Base-by-base conservation (phyloP, 2,797 vertebrate genomes). In the Dromococcyx pavoninus region DNA sequence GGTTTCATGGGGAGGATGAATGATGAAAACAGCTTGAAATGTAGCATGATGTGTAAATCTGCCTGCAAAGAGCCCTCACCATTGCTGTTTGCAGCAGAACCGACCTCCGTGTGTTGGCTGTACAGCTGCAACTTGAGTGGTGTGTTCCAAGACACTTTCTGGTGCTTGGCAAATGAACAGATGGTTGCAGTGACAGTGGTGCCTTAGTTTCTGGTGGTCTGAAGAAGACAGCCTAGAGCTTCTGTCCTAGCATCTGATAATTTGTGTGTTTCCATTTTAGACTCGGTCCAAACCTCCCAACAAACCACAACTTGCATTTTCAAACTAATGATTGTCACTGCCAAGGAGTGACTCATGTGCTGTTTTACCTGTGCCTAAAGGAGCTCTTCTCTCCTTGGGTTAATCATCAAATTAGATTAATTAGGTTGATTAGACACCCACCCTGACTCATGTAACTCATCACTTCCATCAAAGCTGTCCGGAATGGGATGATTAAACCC, bases 371-470 rank as follows among this genome's bases (percentile, higher is more conserved):
- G 39, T 78, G 87, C 89, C 91, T 94, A 22, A 89, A 96, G 79
- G 58, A 97, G 30, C 60, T 70, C 74, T 78, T 91, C 54, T 53
- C 51, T 91, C 39, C 64, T 76, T 1, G 3, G 60, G 54, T 92
- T 95, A 86, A 90, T 94, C 51, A 81, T 33, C 2, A 5, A 71
- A 56, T 88, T 86, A 92, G 92, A 88, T 88, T 62, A 88, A 96
- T 95, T 96, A 50, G 53, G 18, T 48, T 93, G 56, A 86, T 95
- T 64, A 91, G 78, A 66, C 64, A 86, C 43, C 78, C 88, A 35
- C 23, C 19, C 46, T 89, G 61, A 74, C 57, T 95, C n/a, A 5
- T 41, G n/a, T 91, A 93, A 83, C 79, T 92, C 82, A 86, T 88
- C 43, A 33, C 35, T 84, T 39, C 58, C 15, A 17, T 91, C 32